Evolutionary conservation across 1,140 invertebrate species (phyloP).

Genomic region (Ips typographus): DNA sequence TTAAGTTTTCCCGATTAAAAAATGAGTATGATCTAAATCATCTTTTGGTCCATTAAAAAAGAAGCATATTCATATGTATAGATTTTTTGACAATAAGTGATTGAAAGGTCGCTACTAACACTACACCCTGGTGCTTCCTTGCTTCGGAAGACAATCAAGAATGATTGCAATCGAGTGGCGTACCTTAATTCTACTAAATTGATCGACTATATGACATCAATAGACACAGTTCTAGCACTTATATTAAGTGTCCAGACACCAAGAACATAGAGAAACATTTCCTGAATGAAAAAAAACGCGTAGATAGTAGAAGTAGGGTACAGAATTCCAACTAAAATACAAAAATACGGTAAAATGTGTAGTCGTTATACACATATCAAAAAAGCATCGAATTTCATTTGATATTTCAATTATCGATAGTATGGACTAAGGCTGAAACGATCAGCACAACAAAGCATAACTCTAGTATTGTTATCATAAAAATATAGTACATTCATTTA

Average conservation of each 20-base stretch:
- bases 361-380: constrained; percentile 52
- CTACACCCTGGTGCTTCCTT: constrained; percentile 52
- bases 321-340: constrained; percentile 45
- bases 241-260: background rate
- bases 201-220: constrained; percentile 26
- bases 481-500: constrained; percentile 51
- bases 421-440: constrained; percentile 47
- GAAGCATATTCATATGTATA: constrained; percentile 36
- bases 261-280: constrained; percentile 4
- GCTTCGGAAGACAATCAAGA: constrained; percentile 52
- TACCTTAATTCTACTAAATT: constrained; percentile 35
- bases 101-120: constrained; percentile 53
- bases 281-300: background rate
- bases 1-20: background rate
- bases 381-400: constrained; percentile 49
- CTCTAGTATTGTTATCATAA: constrained; percentile 50
- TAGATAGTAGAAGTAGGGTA: constrained; percentile 34
- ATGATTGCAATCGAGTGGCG: constrained; percentile 49
- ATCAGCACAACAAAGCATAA: constrained; percentile 50
- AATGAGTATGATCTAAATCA: constrained; percentile 1
- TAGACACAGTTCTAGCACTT: background rate
- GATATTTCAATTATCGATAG: constrained; percentile 49
- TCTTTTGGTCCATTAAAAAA: constrained; percentile 22
- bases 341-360: constrained; percentile 53
- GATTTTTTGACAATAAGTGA: constrained; percentile 46